phyloP scores from a whole-genome alignment of 1,140 invertebrate species.

The Drosophila prosaltans region DNA sequence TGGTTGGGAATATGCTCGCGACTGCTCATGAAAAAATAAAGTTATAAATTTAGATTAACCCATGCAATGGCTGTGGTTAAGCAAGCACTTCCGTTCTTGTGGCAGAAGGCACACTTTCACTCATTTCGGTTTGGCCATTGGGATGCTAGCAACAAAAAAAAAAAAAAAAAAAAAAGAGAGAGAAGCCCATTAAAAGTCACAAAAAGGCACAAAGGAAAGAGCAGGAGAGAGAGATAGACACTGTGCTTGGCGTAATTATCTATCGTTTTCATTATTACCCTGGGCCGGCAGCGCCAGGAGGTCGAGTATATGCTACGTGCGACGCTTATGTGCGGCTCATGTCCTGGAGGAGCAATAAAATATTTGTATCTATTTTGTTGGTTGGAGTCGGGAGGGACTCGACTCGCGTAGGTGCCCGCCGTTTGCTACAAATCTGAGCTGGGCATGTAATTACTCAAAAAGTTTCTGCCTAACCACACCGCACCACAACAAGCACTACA shows the following conservation, averaged over 20 bases:
- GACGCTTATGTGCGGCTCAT: constrained; percentile 52
- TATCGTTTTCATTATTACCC: constrained; percentile 74
- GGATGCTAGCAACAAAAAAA: constrained; percentile 38
- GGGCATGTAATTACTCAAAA: constrained; percentile 77
- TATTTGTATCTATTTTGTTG: constrained; percentile 72
- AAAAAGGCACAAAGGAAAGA: constrained; percentile 1
- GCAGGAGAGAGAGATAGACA: neutral
- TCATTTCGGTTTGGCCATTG: neutral
- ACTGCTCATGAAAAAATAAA: constrained; percentile 65
- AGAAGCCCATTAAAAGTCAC: constrained; percentile 69
- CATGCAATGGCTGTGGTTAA: constrained; percentile 46
- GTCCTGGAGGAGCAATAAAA: constrained; percentile 78
- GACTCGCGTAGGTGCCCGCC: constrained; percentile 35
- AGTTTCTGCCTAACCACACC: constrained; percentile 31
- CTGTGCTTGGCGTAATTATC: constrained; percentile 64
- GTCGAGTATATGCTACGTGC: constrained; percentile 60
- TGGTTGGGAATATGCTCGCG: constrained; percentile 21
- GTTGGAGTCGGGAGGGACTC: constrained; percentile 35
- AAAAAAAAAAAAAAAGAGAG: constrained; percentile 23
- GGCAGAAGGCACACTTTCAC: constrained; percentile 26
- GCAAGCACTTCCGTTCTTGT: constrained; percentile 29
- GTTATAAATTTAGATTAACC: constrained; percentile 80
- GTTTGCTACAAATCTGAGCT: constrained; percentile 59
- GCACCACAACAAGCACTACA: neutral
- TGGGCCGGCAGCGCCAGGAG: constrained; percentile 23